Base-by-base conservation (phyloP, 2,888 invertebrate species). In the Sphaerophoria rueppellii region DNA sequence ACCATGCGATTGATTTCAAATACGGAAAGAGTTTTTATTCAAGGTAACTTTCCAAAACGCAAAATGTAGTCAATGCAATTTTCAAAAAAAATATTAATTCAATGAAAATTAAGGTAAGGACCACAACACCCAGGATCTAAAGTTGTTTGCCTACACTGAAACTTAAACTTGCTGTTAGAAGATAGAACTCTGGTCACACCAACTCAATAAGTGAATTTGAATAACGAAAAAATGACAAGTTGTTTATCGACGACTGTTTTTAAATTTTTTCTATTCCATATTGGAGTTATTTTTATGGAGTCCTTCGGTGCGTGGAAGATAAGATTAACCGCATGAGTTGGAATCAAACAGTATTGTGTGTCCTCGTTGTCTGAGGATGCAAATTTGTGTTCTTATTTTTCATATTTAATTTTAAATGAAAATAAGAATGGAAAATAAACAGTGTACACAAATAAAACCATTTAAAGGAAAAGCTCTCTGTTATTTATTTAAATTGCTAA, bases 271-370 rank as follows among this genome's bases (percentile, higher is more conserved):
- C 7, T 61, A 34, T 57, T 65, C 40, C 46, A 24, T 37, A n/a
- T 37, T 32, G 46, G 11, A 43, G 65, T 43, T 50, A 40, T 65
- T 55, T 76, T 70, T 48, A 70, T 24, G 72, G 43, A 16, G 34
- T 74, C 57, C 57, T 35, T 40, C 74, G 61, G 69, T 74, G 79
- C 79, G 79, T 80, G 40, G 54, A 63, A 74, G 61, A 74, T 80
- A 80, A 69, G 79, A 69, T 74, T 73, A 74, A 63, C 61, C 79
- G 67, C 79, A 74, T 63, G 67, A 73, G 14, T 54, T 54, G 50
- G 65, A 65, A 65, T 65, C 65, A 65, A 65, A 65, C 32, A 65
- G 35, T 65, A 65, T 60, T 60, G 16, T 65, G 16, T 4, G 35
- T 50, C 16, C 6, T 37, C 12, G 43, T 43, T 43, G 4, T 9